A percentile compares a stretch with the other conserved stretches of the same genome.
Evolutionary conservation across 2,888 invertebrate species (phyloP).

Genomic region (Volucella zonaria): DNA sequence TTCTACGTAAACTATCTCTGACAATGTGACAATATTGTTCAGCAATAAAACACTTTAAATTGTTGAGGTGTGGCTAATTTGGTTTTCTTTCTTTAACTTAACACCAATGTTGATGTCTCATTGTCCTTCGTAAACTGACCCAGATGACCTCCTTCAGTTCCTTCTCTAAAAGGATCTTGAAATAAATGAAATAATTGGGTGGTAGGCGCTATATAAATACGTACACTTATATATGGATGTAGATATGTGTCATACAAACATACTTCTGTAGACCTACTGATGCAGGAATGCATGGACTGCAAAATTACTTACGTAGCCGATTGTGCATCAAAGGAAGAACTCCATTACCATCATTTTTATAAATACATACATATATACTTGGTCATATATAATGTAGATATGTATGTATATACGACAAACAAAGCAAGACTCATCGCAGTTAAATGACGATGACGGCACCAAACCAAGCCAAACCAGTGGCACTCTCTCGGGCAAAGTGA

Average conservation of each 20-base stretch:
- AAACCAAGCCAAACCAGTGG: neutral
- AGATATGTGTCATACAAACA: too few relatives aligned
- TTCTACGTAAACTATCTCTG: neutral
- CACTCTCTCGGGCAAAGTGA: slow-evolving; percentile 18
- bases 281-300: too few relatives aligned
- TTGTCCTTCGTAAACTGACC: slow-evolving; percentile 19
- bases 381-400: neutral
- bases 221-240: too few relatives aligned
- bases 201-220: too few relatives aligned
- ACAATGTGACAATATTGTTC: slow-evolving; percentile 4
- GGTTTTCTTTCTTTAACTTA: slow-evolving; percentile 30
- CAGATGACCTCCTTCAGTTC: neutral
- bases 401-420: slow-evolving; percentile 8
- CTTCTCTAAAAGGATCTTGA: slow-evolving; percentile 2
- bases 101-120: slow-evolving; percentile 7
- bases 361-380: neutral
- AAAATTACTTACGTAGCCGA: neutral
- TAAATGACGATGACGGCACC: slow-evolving; percentile 30
- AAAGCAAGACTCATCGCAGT: slow-evolving; percentile 43
- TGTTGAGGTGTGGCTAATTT: slow-evolving; percentile 42
- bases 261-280: too few relatives aligned
- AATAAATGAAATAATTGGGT: slow-evolving; percentile 30
- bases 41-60: slow-evolving; percentile 19
- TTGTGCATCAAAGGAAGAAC: neutral
- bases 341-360: too few relatives aligned